Base-by-base conservation (phyloP, 1,140 invertebrate genomes). In the Scaptomyza graminum region DNA sequence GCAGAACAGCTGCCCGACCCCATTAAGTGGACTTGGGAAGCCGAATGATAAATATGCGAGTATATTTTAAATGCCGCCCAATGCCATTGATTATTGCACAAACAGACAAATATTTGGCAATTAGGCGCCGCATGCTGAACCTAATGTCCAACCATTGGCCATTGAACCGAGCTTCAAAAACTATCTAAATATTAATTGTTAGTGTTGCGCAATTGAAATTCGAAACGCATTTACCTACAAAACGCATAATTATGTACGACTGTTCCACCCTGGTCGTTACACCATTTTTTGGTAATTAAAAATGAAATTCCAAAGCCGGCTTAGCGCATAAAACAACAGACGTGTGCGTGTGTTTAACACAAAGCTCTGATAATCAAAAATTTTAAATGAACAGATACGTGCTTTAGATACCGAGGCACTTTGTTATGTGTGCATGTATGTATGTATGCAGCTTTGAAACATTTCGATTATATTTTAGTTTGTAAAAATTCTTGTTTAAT, bases 81-180 rank as follows among this genome's bases (percentile, higher is more conserved):
- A 69, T 25, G 28, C 70, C 65, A 28, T 54, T 84, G 80, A 82
- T 84, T 84, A 79, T 84, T 79, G 62, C 59, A 37, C 41, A 52
- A 64, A 65, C 16, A 47, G 60, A 51, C 63, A 71, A 74, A 79
- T 79, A 69, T 76, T 81, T 84, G 52, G 80, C 71, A 84, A 84
- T 83, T 79, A 56, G 66, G 54, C 44, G 68, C 55, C 61, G 61
- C 60, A 51, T 22, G 62, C 22, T 15, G 7, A 16, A 31, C 55
- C 12, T 37, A 46, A 51, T 44, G 12, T 39, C 25, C 13, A 44
- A 55, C 16, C 57, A n/a, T n/a, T n/a, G n/a, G 37, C 52, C 68
- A 31, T 56, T 31, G 51, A 47, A 22, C 55, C 15, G 51, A 9
- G 49, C 49, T n/a, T 15, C 11, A 41, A 39, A 54, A 54, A 37